A percentile compares a stretch with the other conserved stretches of the same genome.
Evolutionary conservation across 2,113 vertebrate species (phyloP).

Genomic region (Tamias sibiricus): DNA sequence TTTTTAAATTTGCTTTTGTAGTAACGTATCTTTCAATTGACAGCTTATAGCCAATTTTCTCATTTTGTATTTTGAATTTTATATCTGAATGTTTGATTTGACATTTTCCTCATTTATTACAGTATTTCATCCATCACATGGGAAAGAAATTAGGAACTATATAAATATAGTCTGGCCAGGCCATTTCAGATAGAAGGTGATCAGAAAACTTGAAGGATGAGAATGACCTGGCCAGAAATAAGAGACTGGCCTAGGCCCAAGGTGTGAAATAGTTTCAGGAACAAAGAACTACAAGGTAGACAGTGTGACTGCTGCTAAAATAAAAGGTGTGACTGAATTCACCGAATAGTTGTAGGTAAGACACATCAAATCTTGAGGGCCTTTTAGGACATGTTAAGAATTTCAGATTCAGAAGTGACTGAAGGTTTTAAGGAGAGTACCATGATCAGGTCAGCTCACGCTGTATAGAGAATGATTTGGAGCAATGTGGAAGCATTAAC

Average conservation of each 20-base stretch:
- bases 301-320: neutral
- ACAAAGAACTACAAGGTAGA: neutral
- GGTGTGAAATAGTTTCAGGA: neutral
- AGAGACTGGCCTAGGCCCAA: neutral
- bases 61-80: neutral
- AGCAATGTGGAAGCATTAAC: neutral
- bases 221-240: neutral
- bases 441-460: neutral
- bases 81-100: neutral
- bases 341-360: neutral
- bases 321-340: neutral
- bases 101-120: neutral
- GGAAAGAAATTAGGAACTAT: neutral
- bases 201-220: neutral
- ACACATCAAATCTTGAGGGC: neutral
- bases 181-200: neutral
- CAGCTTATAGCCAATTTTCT: neutral
- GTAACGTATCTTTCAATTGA: constrained; percentile 3
- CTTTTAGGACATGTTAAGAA: neutral
- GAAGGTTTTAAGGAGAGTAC: neutral
- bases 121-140: neutral
- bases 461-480: neutral
- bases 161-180: neutral
- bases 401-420: neutral
- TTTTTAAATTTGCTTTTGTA: constrained; percentile 11